These are phyloP conservation scores for Ciconia boyciana DNA, from an alignment of 2,113 vertebrate genomes.

Conservation along the genomic window DNA sequence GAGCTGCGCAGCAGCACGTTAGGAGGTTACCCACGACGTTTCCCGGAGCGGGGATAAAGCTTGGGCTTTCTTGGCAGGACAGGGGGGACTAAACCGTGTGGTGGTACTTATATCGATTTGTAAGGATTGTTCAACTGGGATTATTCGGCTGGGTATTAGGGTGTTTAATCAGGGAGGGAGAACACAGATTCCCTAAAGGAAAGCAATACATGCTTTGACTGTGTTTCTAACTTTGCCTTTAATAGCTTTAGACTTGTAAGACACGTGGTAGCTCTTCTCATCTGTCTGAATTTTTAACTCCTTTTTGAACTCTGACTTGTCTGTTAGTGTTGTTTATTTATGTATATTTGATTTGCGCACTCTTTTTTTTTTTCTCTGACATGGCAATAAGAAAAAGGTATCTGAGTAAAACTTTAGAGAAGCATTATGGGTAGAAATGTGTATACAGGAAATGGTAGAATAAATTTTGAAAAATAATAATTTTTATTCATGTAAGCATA, in stretches of 20 bases:
- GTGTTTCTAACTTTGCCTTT: neutral
- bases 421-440: neutral
- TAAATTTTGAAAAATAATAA: neutral
- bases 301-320: neutral
- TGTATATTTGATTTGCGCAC: neutral
- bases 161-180: neutral
- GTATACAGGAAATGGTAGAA: neutral
- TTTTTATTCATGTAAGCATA: neutral
- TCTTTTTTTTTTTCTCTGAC: neutral
- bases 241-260: neutral
- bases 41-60: neutral
- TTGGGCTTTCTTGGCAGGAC: neutral
- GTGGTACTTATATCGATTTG: neutral
- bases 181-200: neutral
- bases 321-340: neutral
- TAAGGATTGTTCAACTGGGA: conserved; percentile 19
- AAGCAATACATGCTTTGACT: neutral
- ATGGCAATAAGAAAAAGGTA: fast-evolving
- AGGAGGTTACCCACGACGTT: neutral
- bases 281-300: neutral
- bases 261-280: neutral
- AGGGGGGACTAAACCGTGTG: neutral
- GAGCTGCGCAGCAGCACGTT: fast-evolving
- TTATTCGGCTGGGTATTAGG: neutral
- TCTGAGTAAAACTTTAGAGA: neutral